Base-by-base conservation (phyloP, 2,797 vertebrate species). In the Agapornis canus region DNA sequence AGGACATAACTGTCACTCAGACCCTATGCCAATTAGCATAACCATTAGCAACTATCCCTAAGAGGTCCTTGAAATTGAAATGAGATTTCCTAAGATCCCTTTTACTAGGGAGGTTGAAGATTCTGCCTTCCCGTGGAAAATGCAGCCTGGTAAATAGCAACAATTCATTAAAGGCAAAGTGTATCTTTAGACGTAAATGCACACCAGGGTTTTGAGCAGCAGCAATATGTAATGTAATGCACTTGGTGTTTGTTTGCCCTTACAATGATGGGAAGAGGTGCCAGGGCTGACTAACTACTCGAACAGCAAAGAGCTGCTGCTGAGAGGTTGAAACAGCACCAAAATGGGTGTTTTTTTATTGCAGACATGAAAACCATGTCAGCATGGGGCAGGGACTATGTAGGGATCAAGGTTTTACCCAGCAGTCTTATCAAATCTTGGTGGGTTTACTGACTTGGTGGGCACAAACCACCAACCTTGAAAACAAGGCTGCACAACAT, bases 1-100 rank as follows among this genome's bases (percentile, higher is more conserved):
- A 48, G 85, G 96, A 97, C 95, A 97, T 97, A 98, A 97, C 98
- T 98, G 97, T 98, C 98, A 98, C 95, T 98, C 97, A 97, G 95
- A 97, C 95, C 95, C 94, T 86, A 78, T 95, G 94, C 93, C 96
- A 97, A 97, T 98, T 98, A 98, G 92, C 97, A 97, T 94, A 97
- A 92, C 94, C 96, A 96, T 98, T 97, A 97, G 90, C 83, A 49
- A 40, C 96, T 96, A 95, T 97, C 96, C 96, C 94, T 95, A 94
- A 97, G 96, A 97, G 95, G 94, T 96, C 90, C 96, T 93, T 94
- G 96, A 97, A 96, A 96, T 97, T 97, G 96, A 97, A 97, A 97
- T 97, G 96, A 97, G 97, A 93, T 96, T 97, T 97, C 93, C 92
- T 97, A 89, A 96, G 96, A 97, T 94, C 86, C 90, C 52, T 90